These are phyloP conservation scores for Perithous albicinctus DNA, from an alignment of 2,888 invertebrate genomes.

Conservation along the genomic window DNA sequence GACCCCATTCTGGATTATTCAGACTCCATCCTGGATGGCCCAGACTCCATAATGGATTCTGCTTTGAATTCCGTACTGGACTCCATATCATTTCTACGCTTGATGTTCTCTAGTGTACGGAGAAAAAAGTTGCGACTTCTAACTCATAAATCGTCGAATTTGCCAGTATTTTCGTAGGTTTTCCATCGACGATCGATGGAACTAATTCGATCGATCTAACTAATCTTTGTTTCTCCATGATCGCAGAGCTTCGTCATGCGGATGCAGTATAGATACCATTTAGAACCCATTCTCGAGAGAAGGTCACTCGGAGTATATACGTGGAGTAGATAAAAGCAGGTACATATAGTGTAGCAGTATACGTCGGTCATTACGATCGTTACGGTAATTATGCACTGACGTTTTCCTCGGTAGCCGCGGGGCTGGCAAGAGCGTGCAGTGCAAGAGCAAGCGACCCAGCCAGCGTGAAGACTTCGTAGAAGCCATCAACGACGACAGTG, in stretches of 20 bases:
- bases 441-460: slow-evolving; percentile 61
- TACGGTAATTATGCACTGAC: slow-evolving; percentile 81
- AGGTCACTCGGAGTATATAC: not conserved
- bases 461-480: slow-evolving; percentile 80
- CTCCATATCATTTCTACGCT: too few relatives aligned
- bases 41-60: too few relatives aligned
- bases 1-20: too few relatives aligned
- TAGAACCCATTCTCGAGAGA: slow-evolving; percentile 24
- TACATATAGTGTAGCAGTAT: slow-evolving; percentile 33
- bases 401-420: slow-evolving; percentile 76
- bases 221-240: not conserved
- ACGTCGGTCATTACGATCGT: slow-evolving; percentile 75
- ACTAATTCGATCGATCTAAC: too few relatives aligned
- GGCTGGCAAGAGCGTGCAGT: slow-evolving; percentile 52
- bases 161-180: too few relatives aligned
- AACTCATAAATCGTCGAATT: too few relatives aligned
- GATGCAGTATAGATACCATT: not conserved
- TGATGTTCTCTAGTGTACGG: too few relatives aligned
- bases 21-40: too few relatives aligned
- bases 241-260: not conserved
- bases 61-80: too few relatives aligned
- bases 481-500: slow-evolving; percentile 74
- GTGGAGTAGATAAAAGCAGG: slow-evolving; percentile 35
- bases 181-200: too few relatives aligned
- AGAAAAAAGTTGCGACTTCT: too few relatives aligned